These are phyloP conservation scores for Dusona sp. DNA, from an alignment of 2,888 invertebrate species.

Conservation along the genomic window DNA sequence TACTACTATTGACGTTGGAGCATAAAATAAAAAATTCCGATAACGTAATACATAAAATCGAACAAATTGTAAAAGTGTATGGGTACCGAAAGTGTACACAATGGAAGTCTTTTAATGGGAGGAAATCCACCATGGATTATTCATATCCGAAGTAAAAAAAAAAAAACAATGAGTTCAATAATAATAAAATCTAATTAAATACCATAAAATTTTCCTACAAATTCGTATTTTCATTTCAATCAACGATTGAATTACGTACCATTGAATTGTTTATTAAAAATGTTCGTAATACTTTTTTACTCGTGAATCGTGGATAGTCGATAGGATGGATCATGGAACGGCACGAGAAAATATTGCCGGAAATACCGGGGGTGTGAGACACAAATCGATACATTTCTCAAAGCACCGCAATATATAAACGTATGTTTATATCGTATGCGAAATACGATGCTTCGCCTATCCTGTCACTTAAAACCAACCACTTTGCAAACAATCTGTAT, in stretches of 20 bases:
- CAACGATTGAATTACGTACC: background rate
- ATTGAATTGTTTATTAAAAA: background rate
- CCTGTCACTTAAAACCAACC: conserved; percentile 69
- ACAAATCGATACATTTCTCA: conserved; percentile 59
- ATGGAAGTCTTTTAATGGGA: too few relatives aligned
- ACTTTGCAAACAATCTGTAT: conserved; percentile 71
- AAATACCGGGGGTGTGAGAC: conserved; percentile 12
- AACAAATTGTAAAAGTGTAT: too few relatives aligned
- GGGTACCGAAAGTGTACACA: too few relatives aligned
- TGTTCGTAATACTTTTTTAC: background rate
- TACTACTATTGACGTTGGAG: too few relatives aligned
- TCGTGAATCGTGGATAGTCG: background rate
- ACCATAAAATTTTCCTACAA: background rate
- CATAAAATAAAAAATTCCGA: too few relatives aligned
- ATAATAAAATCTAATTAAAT: background rate
- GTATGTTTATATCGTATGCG: conserved; percentile 21
- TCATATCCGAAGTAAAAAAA: background rate
- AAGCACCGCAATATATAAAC: conserved; percentile 19
- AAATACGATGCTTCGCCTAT: conserved; percentile 64
- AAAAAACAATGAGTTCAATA: too few relatives aligned
- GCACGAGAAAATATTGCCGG: conserved; percentile 30
- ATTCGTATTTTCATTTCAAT: background rate
- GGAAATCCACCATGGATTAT: background rate
- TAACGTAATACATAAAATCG: too few relatives aligned
- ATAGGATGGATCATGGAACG: background rate